Percentiles rank a stretch among this genome's conserved stretches.
Evolutionary conservation across 2,113 vertebrate genomes (phyloP).

Genomic region (Phasianus colchicus): DNA sequence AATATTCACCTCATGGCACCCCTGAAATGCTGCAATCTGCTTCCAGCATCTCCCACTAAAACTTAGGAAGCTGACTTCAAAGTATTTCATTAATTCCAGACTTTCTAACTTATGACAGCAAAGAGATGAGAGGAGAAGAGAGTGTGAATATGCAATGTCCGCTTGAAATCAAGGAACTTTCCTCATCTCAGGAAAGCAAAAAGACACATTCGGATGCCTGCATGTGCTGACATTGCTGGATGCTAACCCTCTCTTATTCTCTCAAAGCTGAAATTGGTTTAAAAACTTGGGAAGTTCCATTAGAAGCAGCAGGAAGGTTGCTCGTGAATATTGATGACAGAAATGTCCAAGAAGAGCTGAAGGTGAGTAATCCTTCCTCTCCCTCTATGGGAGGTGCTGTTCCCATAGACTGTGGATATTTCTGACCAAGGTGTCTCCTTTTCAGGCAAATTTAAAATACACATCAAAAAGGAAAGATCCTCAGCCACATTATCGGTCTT

Average conservation of each 20-base stretch:
- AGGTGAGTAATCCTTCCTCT: neutral
- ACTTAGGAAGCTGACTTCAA: neutral
- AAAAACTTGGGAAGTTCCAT: neutral
- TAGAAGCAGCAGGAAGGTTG: neutral
- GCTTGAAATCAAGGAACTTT: neutral
- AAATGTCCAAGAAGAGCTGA: neutral
- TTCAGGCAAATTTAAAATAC: neutral
- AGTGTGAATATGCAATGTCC: rapidly evolving
- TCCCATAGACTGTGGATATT: neutral
- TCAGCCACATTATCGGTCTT: neutral
- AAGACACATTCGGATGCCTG: neutral
- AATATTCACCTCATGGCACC: neutral
- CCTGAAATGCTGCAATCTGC: neutral
- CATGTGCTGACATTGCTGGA: neutral
- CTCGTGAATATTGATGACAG: neutral
- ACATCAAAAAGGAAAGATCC: neutral
- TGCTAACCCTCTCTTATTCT: neutral
- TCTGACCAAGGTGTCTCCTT: neutral
- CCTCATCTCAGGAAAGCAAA: neutral
- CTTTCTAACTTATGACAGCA: neutral
- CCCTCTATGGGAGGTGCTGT: neutral
- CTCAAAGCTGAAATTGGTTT: neutral
- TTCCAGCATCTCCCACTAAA: neutral
- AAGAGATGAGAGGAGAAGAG: neutral
- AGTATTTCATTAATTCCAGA: neutral